A percentile compares a stretch with the other conserved stretches of the same genome.
Conservation (phyloP, 2,888 invertebrate species). For the Conops quadrifasciatus region DNA sequence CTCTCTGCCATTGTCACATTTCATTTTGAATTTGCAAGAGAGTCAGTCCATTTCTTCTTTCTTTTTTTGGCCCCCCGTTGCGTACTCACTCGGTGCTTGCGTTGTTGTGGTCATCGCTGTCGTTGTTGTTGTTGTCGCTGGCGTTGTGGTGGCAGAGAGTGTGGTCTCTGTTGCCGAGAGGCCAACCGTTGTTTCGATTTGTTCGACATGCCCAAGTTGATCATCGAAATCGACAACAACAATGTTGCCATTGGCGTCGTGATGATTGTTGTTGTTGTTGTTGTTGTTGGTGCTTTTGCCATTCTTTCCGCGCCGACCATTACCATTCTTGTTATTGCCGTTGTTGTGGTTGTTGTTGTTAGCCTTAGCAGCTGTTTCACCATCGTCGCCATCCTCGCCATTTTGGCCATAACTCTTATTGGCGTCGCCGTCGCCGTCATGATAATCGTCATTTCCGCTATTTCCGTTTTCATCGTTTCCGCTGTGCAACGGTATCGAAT, state of each 20-base stretch:
- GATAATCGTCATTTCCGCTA: slow-evolving; percentile 64
- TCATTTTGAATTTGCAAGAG: no score
- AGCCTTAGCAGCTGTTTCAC: neutral
- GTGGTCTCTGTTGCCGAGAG: slow-evolving; percentile 63
- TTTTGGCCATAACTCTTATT: slow-evolving; percentile 43
- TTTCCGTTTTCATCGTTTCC: slow-evolving; percentile 65
- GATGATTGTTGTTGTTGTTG: slow-evolving; percentile 13
- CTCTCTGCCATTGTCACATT: no score
- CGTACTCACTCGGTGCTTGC: slow-evolving; percentile 68
- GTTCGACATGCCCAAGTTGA: slow-evolving; percentile 62
- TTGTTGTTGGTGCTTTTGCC: slow-evolving; percentile 9
- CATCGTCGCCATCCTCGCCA: slow-evolving; percentile 20
- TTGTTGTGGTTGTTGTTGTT: slow-evolving; percentile 7
- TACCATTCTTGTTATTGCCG: slow-evolving; percentile 24
- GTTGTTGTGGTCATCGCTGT: slow-evolving; percentile 71
- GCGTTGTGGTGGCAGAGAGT: slow-evolving; percentile 47
- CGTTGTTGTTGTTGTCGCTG: slow-evolving; percentile 71
- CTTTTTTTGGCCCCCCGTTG: slow-evolving; percentile 6
- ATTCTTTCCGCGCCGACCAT: slow-evolving; percentile 16
- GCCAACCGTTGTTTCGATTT: slow-evolving; percentile 66
- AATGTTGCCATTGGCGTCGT: slow-evolving; percentile 36
- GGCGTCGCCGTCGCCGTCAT: slow-evolving; percentile 49
- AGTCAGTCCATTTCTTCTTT: no score
- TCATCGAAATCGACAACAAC: slow-evolving; percentile 59
- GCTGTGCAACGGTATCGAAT: slow-evolving; percentile 63